These are phyloP conservation scores for Dasypolia templi DNA, from an alignment of 2,888 invertebrate genomes.

Conservation along the genomic window DNA sequence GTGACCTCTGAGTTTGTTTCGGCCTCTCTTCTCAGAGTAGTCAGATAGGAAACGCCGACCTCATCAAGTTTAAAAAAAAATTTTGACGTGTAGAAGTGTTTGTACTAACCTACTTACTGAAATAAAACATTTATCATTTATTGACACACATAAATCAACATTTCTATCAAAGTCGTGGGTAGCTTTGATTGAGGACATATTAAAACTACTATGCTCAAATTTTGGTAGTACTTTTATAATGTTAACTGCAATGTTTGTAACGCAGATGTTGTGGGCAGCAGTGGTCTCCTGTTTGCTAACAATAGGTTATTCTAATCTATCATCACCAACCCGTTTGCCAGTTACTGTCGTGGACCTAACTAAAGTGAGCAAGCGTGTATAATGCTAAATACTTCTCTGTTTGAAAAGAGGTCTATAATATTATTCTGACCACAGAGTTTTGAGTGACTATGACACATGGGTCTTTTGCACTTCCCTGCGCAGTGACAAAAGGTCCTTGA, in stretches of 20 bases:
- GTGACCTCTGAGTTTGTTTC: too few species aligned
- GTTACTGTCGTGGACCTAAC: not conserved
- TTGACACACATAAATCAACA: not conserved
- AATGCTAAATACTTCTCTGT: not conserved
- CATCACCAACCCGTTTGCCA: not conserved
- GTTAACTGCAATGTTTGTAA: not conserved
- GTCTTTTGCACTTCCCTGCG: not conserved
- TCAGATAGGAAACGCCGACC: too few species aligned
- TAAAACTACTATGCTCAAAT: not conserved
- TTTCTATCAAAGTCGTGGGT: not conserved
- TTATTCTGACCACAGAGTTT: not conserved
- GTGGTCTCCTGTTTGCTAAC: not conserved
- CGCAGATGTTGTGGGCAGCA: not conserved
- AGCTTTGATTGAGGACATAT: not conserved
- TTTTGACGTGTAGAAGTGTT: too few species aligned
- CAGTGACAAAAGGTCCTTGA: slow-evolving; percentile 6
- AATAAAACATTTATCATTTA: too few species aligned
- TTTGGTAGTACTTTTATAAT: not conserved
- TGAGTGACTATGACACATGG: not conserved
- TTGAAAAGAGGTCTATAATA: not conserved
- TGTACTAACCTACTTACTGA: too few species aligned
- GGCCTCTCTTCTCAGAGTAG: too few species aligned
- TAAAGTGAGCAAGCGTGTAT: not conserved
- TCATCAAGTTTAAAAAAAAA: too few species aligned
- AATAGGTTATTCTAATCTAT: not conserved